Percentiles rank a stretch among this genome's conserved stretches.
phyloP scores from a whole-genome alignment of 2,797 vertebrate species.

The Cyprinella venusta region DNA sequence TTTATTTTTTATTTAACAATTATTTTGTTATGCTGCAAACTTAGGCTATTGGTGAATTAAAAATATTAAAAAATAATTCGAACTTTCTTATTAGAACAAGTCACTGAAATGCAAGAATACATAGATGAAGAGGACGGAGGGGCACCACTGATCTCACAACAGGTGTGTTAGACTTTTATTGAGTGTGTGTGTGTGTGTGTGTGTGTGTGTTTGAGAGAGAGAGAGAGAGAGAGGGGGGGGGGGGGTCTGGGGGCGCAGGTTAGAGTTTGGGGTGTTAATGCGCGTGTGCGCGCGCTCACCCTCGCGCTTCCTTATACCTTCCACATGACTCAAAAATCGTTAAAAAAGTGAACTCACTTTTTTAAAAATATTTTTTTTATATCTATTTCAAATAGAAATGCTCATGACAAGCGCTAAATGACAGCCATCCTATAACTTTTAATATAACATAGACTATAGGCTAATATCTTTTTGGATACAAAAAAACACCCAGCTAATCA shows the following conservation, averaged over 20 bases:
- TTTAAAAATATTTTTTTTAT: no score
- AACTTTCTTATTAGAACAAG: constrained; percentile 30
- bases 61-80: background rate
- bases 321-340: constrained; percentile 11
- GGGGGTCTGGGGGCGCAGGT: constrained; percentile 17
- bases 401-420: background rate
- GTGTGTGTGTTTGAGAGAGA: background rate
- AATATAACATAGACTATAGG: background rate
- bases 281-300: constrained; percentile 50
- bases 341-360: background rate
- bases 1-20: background rate
- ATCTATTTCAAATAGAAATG: background rate
- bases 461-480: background rate
- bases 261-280: constrained; percentile 44
- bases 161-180: constrained; percentile 74
- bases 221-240: background rate
- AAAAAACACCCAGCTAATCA: no score
- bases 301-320: constrained; percentile 53
- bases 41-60: background rate
- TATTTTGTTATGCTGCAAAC: background rate
- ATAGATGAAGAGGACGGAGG: constrained; percentile 38
- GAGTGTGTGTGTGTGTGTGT: constrained; percentile 64
- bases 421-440: no score
- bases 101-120: constrained; percentile 23
- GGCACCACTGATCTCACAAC: constrained; percentile 71